These are phyloP conservation scores for Drosophila asahinai DNA, from an alignment of 1,140 invertebrate genomes.

Conservation along the genomic window DNA sequence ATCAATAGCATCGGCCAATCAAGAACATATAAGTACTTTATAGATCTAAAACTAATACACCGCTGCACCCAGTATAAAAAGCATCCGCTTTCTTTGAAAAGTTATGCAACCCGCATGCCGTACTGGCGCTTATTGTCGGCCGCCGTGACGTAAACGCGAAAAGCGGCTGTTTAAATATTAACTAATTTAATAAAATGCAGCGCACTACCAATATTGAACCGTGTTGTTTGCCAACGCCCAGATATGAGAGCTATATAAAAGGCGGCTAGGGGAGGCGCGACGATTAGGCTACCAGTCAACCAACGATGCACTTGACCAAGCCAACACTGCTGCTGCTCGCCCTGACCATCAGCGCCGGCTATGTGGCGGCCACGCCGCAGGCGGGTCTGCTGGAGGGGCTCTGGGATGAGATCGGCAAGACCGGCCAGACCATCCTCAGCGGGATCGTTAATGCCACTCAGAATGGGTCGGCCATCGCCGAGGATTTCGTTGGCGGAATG, in stretches of 20 bases:
- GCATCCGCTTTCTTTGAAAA: conserved; percentile 7
- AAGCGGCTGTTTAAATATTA: conserved; percentile 70
- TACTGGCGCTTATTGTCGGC: not conserved
- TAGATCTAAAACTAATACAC: not conserved
- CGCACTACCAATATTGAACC: conserved; percentile 48
- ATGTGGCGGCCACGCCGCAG: conserved; percentile 27
- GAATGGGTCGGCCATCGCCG: conserved; percentile 13
- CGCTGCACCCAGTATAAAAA: conserved; percentile 7
- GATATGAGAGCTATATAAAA: conserved; percentile 47
- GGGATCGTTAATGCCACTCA: not conserved
- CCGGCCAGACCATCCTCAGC: conserved; percentile 18
- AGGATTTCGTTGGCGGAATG: not conserved
- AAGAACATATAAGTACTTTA: not conserved
- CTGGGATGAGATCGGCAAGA: conserved; percentile 14
- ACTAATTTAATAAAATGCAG: conserved; percentile 43
- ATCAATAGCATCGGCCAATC: not conserved
- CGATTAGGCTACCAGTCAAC: conserved; percentile 25
- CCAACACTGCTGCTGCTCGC: conserved; percentile 50
- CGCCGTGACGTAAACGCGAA: not conserved
- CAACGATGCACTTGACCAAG: conserved; percentile 59
- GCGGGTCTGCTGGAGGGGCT: conserved; percentile 13
- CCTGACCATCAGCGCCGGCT: conserved; percentile 48
- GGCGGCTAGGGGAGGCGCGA: not conserved
- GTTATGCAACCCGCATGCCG: conserved; percentile 32
- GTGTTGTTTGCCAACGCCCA: conserved; percentile 6